phyloP scores from a whole-genome alignment of 2,113 vertebrate species.

The Phocoena phocoena region DNA sequence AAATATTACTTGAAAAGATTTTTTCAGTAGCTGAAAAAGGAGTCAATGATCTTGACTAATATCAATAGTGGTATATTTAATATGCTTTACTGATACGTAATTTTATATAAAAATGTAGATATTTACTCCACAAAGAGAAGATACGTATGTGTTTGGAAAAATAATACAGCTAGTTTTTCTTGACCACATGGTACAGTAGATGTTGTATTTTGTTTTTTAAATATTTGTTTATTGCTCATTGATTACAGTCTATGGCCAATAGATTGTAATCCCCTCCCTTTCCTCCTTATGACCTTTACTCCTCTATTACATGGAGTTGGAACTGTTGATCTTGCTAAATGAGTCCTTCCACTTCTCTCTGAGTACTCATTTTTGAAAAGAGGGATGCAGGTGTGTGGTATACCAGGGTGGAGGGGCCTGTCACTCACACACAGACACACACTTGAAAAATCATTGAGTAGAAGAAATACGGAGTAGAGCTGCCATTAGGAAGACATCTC shows the following conservation, averaged over 20 bases:
- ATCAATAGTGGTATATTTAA: neutral
- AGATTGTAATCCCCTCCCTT: neutral
- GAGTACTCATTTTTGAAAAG: neutral
- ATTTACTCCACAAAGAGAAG: neutral
- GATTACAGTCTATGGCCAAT: neutral
- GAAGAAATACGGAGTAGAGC: neutral
- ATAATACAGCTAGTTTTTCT: neutral
- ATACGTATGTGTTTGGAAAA: neutral
- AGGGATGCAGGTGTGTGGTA: neutral
- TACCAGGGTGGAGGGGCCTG: neutral
- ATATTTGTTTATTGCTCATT: neutral
- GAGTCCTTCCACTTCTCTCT: neutral
- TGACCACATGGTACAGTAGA: neutral
- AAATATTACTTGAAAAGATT: neutral
- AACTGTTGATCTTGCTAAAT: constrained; percentile 12
- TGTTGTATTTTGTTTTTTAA: neutral
- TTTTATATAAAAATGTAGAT: neutral
- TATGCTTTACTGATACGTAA: neutral
- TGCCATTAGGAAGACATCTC: neutral
- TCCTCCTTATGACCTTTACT: neutral
- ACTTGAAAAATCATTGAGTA: neutral
- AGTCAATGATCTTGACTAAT: neutral
- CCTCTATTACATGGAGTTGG: neutral
- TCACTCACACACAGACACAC: neutral
- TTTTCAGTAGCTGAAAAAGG: neutral